These are phyloP conservation scores for Rhaphigaster nebulosa DNA, from an alignment of 2,888 invertebrate species.

Conservation along the genomic window DNA sequence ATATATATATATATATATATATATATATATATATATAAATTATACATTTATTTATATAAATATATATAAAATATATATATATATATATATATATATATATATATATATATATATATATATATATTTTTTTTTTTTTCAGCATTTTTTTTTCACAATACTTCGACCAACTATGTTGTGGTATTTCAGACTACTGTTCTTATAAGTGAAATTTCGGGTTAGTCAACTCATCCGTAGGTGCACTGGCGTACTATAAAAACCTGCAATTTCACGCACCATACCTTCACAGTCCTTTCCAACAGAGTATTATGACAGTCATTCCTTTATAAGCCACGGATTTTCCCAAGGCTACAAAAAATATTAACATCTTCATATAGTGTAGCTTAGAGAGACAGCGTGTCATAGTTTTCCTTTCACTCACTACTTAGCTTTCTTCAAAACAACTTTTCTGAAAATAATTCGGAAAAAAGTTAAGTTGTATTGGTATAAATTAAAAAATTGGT, in stretches of 20 bases:
- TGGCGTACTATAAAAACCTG: not conserved
- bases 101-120: no score
- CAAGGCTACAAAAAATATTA: constrained; percentile 15
- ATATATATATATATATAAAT: no score
- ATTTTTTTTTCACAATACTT: no score
- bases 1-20: no score
- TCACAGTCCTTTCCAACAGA: not conserved
- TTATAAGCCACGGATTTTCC: constrained; percentile 8
- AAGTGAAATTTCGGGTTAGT: not conserved
- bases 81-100: no score
- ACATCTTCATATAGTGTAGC: not conserved
- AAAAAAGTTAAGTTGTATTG: no score
- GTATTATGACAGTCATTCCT: constrained; percentile 8
- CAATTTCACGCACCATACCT: not conserved
- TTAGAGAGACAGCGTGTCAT: not conserved
- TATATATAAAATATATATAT: no score
- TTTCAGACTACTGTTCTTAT: not conserved
- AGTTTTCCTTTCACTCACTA: not conserved
- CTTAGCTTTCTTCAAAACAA: not conserved
- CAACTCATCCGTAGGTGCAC: constrained; percentile 3
- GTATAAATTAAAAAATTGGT: no score
- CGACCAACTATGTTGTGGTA: no score
- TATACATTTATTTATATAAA: no score
- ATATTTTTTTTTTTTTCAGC: no score
- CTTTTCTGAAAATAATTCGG: not conserved